Evolutionary conservation across 2,113 vertebrate genomes (phyloP).

Genomic region (Cyphomyrus discorhynchus): DNA sequence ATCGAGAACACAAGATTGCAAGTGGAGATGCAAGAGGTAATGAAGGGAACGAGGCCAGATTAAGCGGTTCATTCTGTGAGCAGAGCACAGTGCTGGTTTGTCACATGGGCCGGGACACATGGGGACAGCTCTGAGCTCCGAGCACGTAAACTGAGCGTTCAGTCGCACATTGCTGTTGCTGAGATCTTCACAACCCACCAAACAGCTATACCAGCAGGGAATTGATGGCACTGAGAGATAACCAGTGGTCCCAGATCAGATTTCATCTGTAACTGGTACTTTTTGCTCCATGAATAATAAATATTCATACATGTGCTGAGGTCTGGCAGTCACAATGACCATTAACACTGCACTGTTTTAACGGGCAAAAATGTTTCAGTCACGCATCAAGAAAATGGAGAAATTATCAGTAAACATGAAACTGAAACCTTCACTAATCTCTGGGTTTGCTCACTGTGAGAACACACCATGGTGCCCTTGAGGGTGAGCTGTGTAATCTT

Average conservation of each 20-base stretch:
- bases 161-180: neutral
- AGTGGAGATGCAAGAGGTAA: neutral
- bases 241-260: neutral
- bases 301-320: neutral
- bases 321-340: neutral
- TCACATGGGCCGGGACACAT: neutral
- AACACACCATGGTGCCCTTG: constrained; percentile 52
- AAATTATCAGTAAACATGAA: constrained; percentile 15
- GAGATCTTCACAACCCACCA: neutral
- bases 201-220: neutral
- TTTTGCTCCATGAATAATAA: neutral
- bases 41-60: neutral
- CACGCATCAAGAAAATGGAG: neutral
- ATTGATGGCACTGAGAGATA: neutral
- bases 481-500: constrained; percentile 52
- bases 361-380: neutral
- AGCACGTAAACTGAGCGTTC: neutral
- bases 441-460: neutral
- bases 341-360: neutral
- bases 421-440: neutral
- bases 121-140: neutral
- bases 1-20: neutral
- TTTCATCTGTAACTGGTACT: neutral
- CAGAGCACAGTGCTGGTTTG: neutral
- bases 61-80: neutral